A percentile compares a stretch with the other conserved stretches of the same genome.
Conservation (phyloP, 1,140 invertebrate genomes). For the Aphis gossypii region DNA sequence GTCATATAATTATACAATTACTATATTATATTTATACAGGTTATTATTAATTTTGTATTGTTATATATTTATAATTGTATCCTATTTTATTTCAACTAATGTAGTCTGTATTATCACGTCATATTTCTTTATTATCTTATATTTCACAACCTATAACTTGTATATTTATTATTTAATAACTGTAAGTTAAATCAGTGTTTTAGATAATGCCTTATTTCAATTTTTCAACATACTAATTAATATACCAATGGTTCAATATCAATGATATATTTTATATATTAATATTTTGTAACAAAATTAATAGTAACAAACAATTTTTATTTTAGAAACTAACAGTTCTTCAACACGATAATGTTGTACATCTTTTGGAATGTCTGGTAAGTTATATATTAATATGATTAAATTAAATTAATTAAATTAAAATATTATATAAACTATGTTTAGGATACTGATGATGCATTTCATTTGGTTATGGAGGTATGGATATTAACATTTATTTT, state of each 20-base stretch:
- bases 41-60: neutral
- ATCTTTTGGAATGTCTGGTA: slow-evolving; percentile 83
- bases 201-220: neutral
- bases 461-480: slow-evolving; percentile 79
- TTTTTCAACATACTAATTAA: neutral
- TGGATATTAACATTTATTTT: slow-evolving; percentile 63
- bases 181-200: neutral
- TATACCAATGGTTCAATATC: neutral
- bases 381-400: slow-evolving; percentile 31
- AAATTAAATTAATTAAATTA: neutral
- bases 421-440: neutral
- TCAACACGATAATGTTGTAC: slow-evolving; percentile 98
- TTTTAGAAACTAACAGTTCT: slow-evolving; percentile 88
- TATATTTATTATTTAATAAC: neutral
- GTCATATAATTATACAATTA: neutral
- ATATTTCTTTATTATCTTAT: neutral
- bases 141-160: too few relatives aligned
- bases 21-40: neutral
- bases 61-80: neutral
- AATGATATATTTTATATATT: neutral
- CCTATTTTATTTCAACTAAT: too few relatives aligned
- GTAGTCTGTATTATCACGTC: neutral
- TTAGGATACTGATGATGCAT: slow-evolving; percentile 54
- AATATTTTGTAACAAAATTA: neutral
- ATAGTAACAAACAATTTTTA: neutral